Evolutionary conservation across 1,140 invertebrate species (phyloP), one percentile per base, ranked within the genome.

Genomic region (Diabrotica undecimpunctata): DNA sequence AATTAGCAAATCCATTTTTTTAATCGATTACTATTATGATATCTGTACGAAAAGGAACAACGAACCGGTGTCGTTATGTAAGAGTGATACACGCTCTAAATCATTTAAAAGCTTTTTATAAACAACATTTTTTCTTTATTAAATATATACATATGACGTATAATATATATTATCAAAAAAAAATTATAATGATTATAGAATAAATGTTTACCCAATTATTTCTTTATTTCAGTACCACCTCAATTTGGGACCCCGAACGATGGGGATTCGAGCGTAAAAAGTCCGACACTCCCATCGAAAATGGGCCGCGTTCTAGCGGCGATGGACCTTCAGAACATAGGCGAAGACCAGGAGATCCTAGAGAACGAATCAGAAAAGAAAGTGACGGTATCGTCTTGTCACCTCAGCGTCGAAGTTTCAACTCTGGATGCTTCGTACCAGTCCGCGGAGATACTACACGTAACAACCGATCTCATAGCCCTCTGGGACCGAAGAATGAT

Each of bases 391-490:
- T 94, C 66, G 88, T 93, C 54, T 78, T 94, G 58, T 91, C 89
- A 75, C 92, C 92, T 52, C 91, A 93, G 74, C 83, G 92, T 7
- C 83, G 88, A 51, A 91, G 88, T 76, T 94, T 94, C 82, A 91
- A 89, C 68, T 90, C 90, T 10, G 92, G 92, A 56, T 94, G 92
- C 79, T 89, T 85, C 65, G 87, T 89, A 36, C 81, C 82, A 5
- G 83, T 65, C 14, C 62, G 66, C 13, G 67, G 66, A n/a, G 54
- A 65, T 6, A 13, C 14, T 12, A 80, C 39, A 72, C 80, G 64
- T 70, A 77, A 73, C 62, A 81, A 78, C 74, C 80, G 80, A 67
- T 80, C 81, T 53, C 85, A 80, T 61, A 87, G 79, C 63, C 76
- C 76, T 5, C 57, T 75, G 0, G 62, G 65, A 8, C 62, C 66